These are phyloP conservation scores for Dolichallabes microphthalmus DNA, from an alignment of 2,113 vertebrate species.

Conservation along the genomic window DNA sequence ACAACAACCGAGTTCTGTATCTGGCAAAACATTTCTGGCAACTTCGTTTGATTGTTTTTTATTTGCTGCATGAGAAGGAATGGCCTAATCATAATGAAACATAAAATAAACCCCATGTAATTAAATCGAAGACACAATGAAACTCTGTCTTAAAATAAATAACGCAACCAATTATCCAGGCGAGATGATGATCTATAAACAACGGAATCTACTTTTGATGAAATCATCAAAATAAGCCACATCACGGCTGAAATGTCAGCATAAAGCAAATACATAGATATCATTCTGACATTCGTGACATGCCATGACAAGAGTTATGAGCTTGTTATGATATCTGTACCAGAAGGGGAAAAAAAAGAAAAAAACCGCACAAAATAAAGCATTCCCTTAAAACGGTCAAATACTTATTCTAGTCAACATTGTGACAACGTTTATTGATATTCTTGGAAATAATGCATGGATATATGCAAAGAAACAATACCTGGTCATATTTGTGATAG, in stretches of 20 bases:
- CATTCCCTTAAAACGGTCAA: constrained; percentile 17
- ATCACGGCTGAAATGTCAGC: not conserved
- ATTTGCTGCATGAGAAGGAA: not conserved
- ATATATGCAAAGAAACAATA: constrained; percentile 28
- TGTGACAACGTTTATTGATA: constrained; percentile 32
- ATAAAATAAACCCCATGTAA: not conserved
- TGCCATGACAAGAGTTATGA: not conserved
- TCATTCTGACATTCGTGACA: constrained; percentile 26
- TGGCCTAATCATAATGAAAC: not conserved
- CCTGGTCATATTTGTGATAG: constrained; percentile 13
- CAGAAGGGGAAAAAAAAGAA: not conserved
- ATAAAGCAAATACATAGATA: constrained; percentile 36
- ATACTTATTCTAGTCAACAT: constrained; percentile 19
- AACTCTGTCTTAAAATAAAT: constrained; percentile 4
- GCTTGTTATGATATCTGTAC: constrained; percentile 1
- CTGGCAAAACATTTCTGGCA: constrained; percentile 12
- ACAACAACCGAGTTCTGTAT: not conserved
- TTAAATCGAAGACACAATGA: not conserved
- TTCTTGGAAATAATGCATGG: constrained; percentile 20
- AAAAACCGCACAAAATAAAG: constrained; percentile 13
- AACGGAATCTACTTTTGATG: not conserved
- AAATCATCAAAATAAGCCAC: not conserved
- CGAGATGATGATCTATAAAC: not conserved
- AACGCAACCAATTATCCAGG: not conserved
- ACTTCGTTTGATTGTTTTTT: not conserved